Percentiles rank a stretch among this genome's conserved stretches.
Evolutionary conservation across 2,888 invertebrate genomes (phyloP).

Genomic region (Copidosoma aretas): DNA sequence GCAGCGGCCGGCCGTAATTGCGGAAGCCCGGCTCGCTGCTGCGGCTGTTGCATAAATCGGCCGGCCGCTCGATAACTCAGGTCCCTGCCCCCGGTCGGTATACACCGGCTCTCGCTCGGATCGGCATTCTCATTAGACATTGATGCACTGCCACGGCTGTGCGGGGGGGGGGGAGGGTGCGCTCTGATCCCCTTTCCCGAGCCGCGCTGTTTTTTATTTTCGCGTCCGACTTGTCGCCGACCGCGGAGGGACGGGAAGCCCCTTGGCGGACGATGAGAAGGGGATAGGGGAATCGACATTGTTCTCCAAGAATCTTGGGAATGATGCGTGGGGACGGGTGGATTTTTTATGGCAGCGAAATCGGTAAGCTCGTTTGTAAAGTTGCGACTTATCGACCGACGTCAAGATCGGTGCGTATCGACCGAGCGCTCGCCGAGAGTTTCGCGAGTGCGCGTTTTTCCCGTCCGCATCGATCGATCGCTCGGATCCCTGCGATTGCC

Average conservation of each 20-base stretch:
- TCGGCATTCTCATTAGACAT: constrained; percentile 42
- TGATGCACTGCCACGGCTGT: constrained; percentile 27
- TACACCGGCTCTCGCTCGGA: background rate
- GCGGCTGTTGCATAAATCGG: constrained; percentile 35
- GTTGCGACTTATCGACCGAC: constrained; percentile 7
- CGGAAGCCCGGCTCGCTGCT: constrained; percentile 40
- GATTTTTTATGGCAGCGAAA: background rate
- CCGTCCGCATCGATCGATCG: background rate
- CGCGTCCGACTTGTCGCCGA: background rate
- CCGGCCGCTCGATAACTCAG: constrained; percentile 36
- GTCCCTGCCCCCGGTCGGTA: constrained; percentile 13
- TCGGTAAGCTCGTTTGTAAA: background rate
- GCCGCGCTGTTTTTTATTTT: constrained; percentile 6
- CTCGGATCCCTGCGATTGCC: background rate
- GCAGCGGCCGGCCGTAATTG: constrained; percentile 37
- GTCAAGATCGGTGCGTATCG: constrained; percentile 13
- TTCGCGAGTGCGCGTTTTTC: background rate
- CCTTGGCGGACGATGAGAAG: background rate
- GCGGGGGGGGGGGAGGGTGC: constrained; percentile 9
- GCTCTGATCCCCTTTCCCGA: constrained; percentile 27
- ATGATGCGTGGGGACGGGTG: background rate
- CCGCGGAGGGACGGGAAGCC: constrained; percentile 8
- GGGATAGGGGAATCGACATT: constrained; percentile 10
- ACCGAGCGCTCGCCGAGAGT: constrained; percentile 8
- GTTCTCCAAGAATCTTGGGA: background rate